A percentile compares a stretch with the other conserved stretches of the same genome.
Evolutionary conservation across 1,140 invertebrate species (phyloP).

Genomic region (Tetraneura akinire): DNA sequence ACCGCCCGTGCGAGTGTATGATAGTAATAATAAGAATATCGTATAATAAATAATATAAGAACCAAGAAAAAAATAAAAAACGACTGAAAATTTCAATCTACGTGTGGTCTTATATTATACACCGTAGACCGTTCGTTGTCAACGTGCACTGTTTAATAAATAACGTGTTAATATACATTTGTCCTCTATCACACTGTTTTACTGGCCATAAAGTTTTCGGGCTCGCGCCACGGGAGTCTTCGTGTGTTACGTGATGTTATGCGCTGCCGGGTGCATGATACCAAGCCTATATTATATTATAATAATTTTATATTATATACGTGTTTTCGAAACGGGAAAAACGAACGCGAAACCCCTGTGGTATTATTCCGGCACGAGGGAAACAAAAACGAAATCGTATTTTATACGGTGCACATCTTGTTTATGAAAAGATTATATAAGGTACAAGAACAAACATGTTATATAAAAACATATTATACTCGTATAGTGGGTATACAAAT

Average conservation of each 20-base stretch:
- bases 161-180: slow-evolving; percentile 35
- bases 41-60: no score
- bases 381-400: no score
- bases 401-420: no score
- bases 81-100: neutral
- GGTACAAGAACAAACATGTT: no score
- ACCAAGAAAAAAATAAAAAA: neutral
- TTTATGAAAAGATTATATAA: no score
- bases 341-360: no score
- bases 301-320: no score
- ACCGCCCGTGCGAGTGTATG: neutral
- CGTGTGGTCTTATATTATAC: slow-evolving; percentile 6
- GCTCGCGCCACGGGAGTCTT: slow-evolving; percentile 10
- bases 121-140: neutral
- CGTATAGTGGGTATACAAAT: no score
- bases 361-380: no score
- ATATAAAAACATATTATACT: no score
- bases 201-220: neutral
- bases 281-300: neutral
- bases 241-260: slow-evolving; percentile 2
- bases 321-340: no score
- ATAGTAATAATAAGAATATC: neutral
- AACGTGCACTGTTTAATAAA: slow-evolving; percentile 29
- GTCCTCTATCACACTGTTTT: neutral
- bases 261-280: neutral